Percentiles rank a stretch among this genome's conserved stretches.
Conservation (phyloP, 2,797 vertebrate genomes). For the Parauchenoglanis ngamensis region DNA sequence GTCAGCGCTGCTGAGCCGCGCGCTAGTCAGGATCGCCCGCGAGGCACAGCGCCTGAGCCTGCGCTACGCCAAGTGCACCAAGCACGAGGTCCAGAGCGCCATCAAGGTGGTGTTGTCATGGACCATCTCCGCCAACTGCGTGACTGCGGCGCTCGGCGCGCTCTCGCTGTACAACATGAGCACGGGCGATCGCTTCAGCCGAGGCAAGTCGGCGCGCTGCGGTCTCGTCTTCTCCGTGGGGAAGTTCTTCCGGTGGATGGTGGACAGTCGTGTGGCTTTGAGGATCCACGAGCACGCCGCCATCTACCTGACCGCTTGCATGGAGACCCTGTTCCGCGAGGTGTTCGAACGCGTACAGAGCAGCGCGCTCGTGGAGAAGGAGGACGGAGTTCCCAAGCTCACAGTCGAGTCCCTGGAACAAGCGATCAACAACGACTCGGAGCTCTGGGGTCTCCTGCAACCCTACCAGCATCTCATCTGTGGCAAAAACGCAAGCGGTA, state of each 20-base stretch:
- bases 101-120: slow-evolving; percentile 80
- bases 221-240: slow-evolving; percentile 81
- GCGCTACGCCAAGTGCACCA: slow-evolving; percentile 80
- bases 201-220: slow-evolving; percentile 78
- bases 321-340: slow-evolving; percentile 80
- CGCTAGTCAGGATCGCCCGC: slow-evolving; percentile 75
- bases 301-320: slow-evolving; percentile 79
- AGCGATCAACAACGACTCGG: slow-evolving; percentile 77
- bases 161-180: slow-evolving; percentile 83
- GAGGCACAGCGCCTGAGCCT: slow-evolving; percentile 82
- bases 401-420: slow-evolving; percentile 78
- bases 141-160: slow-evolving; percentile 77
- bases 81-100: slow-evolving; percentile 81
- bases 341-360: slow-evolving; percentile 75
- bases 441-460: slow-evolving; percentile 82
- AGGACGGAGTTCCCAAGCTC: slow-evolving; percentile 75
- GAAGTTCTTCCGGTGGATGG: slow-evolving; percentile 85
- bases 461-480: slow-evolving; percentile 81
- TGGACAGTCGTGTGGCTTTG: slow-evolving; percentile 78
- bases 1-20: slow-evolving; percentile 74
- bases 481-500: slow-evolving; percentile 82
- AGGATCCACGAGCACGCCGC: slow-evolving; percentile 82
- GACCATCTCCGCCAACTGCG: slow-evolving; percentile 81
- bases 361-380: slow-evolving; percentile 73
- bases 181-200: slow-evolving; percentile 76